Evolutionary conservation across 2,113 vertebrate genomes (phyloP).

Genomic region (human): GRCh38 chr9:23119001-23119500

Average conservation of each 20-base stretch:
- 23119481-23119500: slow-evolving; percentile 63
- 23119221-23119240: slow-evolving; percentile 1
- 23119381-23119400: neutral
- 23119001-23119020: too few species aligned
- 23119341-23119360: slow-evolving; percentile 55
- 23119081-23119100: too few species aligned
- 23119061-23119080: too few species aligned
- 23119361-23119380: neutral
- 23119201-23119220: slow-evolving; percentile 43
- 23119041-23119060: too few species aligned
- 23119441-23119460: slow-evolving; percentile 55
- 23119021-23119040: too few species aligned
- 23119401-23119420: neutral
- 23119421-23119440: slow-evolving; percentile 29
- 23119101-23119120: neutral
- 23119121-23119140: neutral
- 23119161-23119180: neutral
- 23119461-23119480: slow-evolving; percentile 42
- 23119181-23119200: neutral
- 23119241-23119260: slow-evolving; percentile 14
- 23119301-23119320: slow-evolving; percentile 54
- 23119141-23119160: neutral
- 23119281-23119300: neutral
- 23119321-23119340: neutral
- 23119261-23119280: slow-evolving; percentile 23